Base-by-base conservation (phyloP, 2,113 vertebrate genomes). In the Calyptomena viridis region DNA sequence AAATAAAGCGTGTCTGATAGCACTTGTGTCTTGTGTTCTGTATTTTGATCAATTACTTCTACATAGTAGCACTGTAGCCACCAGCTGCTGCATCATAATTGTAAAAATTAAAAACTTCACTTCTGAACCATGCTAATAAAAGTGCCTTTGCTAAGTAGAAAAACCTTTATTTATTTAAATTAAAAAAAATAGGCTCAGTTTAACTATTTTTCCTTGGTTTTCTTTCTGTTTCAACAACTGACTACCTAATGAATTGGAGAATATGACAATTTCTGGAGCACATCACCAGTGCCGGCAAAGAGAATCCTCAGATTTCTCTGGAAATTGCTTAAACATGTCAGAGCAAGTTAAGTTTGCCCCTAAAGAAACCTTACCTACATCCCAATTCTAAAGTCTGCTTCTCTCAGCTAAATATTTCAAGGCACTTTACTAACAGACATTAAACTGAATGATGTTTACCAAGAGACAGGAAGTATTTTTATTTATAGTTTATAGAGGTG, bases 1-100 rank as follows among this genome's bases (percentile, higher is more conserved):
- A 97, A 98, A 97, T 98, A 98, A 98, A 98, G 68, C 18, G 9
- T 46, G n/a, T 89, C 69, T 95, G 56, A 89, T 89, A 87, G 50
- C 62, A 42, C 52, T 80, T 68, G 9, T 50, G 39, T 53, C 30
- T 74, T 66, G 13, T 87, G 20, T 84, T 88, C 56, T 71, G 25
- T 75, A 47, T 92, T 88, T 93, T 67, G 39, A 64, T 71, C 42
- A 52, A 31, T 35, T 21, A 9, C 33, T 83, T 78, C 59, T 85
- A 13, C 9, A 1, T 2, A 42, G 66, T 11, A 78, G 21, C 72
- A 84, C 25, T 75, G 7, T 14, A 31, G 80, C 35, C 33, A 87
- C 12, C 15, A 44, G 42, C 85, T 83, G 31, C 37, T 87, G 28
- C 44, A 64, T 49, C 46, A 59, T 59, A 37, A 64, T 25, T 76